Conservation (phyloP, 2,888 invertebrate genomes). For the Drosophila falleni region DNA sequence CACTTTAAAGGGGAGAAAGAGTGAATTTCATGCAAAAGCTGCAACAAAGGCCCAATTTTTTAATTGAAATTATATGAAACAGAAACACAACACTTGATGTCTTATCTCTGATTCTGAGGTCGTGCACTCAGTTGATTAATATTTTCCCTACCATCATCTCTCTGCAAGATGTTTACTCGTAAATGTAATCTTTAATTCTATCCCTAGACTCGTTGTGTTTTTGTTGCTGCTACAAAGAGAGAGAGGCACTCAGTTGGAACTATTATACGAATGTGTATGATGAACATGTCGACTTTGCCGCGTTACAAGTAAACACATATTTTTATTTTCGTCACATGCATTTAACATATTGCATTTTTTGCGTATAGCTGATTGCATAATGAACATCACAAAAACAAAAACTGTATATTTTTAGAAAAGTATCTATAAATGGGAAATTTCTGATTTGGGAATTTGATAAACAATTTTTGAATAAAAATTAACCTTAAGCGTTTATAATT, state of each 20-base stretch:
- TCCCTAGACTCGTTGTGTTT: background rate
- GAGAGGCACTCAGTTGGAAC: background rate
- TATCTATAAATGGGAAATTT: background rate
- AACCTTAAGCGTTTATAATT: background rate
- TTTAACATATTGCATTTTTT: constrained; percentile 26
- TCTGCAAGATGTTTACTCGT: constrained; percentile 13
- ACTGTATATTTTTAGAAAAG: constrained; percentile 5
- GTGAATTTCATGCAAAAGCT: constrained; percentile 6
- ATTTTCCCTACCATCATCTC: constrained; percentile 28
- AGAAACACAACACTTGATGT: constrained; percentile 9
- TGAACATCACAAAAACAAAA: constrained; percentile 1
- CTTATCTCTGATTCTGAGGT: constrained; percentile 47
- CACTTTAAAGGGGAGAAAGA: background rate
- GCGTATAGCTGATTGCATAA: constrained; percentile 20
- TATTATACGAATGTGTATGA: background rate
- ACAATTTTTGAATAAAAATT: background rate
- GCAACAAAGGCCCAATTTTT: constrained; percentile 11
- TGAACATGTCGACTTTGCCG: constrained; percentile 9
- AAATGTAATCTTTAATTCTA: constrained; percentile 7
- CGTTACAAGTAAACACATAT: constrained; percentile 16
- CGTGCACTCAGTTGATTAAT: constrained; percentile 47
- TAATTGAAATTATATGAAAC: constrained; percentile 25
- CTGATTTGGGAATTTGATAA: background rate
- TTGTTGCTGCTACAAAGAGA: background rate
- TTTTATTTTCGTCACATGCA: constrained; percentile 26